These are phyloP conservation scores for Hipposideros larvatus DNA, from an alignment of 2,797 vertebrate genomes.

Conservation along the genomic window DNA sequence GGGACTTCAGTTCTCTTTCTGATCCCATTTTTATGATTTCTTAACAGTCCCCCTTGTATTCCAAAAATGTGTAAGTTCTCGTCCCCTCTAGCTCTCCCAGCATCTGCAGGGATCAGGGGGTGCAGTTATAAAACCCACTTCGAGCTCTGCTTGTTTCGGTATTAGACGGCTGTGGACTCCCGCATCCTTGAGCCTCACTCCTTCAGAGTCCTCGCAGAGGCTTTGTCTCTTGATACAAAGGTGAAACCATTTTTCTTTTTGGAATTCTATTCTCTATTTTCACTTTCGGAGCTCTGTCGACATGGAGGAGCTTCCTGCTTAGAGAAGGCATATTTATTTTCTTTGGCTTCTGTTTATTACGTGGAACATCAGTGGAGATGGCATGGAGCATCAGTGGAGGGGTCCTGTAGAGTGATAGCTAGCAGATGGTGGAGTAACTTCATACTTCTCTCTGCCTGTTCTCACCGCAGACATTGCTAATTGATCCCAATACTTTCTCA, in stretches of 20 bases:
- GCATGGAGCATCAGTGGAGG: not conserved
- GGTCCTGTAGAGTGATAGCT: not conserved
- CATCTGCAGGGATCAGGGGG: rapidly evolving
- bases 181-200: not conserved
- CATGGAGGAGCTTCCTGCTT: not conserved
- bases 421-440: not conserved
- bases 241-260: slow-evolving; percentile 28
- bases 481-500: not conserved
- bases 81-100: not conserved
- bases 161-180: not conserved
- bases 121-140: not conserved
- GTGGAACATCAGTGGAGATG: not conserved
- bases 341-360: slow-evolving; percentile 21
- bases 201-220: not conserved
- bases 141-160: not conserved
- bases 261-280: not conserved
- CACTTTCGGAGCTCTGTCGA: not conserved
- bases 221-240: not conserved
- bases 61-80: not conserved
- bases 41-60: not conserved
- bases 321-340: not conserved
- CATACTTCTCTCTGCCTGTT: not conserved
- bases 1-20: not conserved
- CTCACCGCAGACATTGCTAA: slow-evolving; percentile 57
- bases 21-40: not conserved